Percentiles rank a stretch among this genome's conserved stretches.
phyloP scores from a whole-genome alignment of 2,888 invertebrate genomes.

The Hemicrepidius hirtus region DNA sequence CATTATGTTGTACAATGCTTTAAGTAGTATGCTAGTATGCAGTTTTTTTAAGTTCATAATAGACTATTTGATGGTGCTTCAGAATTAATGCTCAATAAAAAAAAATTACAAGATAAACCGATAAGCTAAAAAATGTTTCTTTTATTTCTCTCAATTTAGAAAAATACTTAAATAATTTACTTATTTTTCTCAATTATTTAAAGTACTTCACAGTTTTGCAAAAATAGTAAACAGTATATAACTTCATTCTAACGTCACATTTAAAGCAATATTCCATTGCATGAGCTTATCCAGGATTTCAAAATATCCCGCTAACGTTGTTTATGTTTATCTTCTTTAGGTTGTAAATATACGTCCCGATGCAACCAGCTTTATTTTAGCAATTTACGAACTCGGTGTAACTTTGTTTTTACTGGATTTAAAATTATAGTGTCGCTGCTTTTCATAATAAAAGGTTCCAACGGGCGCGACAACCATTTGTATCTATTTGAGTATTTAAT shows the following conservation, averaged over 20 bases:
- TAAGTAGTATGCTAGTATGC: too few relatives aligned
- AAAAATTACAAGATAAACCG: too few relatives aligned
- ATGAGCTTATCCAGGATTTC: conserved; percentile 22
- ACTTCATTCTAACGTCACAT: conserved; percentile 11
- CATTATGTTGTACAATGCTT: too few relatives aligned
- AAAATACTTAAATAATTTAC: too few relatives aligned
- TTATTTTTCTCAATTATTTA: too few relatives aligned
- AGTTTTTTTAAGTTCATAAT: too few relatives aligned
- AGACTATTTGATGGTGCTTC: too few relatives aligned
- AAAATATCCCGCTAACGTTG: conserved; percentile 23
- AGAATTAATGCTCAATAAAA: too few relatives aligned
- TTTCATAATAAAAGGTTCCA: conserved; percentile 32
- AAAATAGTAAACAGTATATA: too few relatives aligned
- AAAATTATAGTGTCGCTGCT: conserved; percentile 25
- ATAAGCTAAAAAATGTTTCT: too few relatives aligned
- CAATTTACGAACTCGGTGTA: conserved; percentile 25
- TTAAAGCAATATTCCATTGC: conserved; percentile 32
- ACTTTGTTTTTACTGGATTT: conserved; percentile 27
- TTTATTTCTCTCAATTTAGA: too few relatives aligned
- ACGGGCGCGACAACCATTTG: conserved; percentile 23
- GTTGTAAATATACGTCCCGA: conserved; percentile 22
- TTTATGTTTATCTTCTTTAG: conserved; percentile 25
- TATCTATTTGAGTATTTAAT: conserved; percentile 41
- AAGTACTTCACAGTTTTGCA: too few relatives aligned
- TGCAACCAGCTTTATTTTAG: conserved; percentile 27